phyloP scores from a whole-genome alignment of 2,888 invertebrate species.

The Noctua janthe region DNA sequence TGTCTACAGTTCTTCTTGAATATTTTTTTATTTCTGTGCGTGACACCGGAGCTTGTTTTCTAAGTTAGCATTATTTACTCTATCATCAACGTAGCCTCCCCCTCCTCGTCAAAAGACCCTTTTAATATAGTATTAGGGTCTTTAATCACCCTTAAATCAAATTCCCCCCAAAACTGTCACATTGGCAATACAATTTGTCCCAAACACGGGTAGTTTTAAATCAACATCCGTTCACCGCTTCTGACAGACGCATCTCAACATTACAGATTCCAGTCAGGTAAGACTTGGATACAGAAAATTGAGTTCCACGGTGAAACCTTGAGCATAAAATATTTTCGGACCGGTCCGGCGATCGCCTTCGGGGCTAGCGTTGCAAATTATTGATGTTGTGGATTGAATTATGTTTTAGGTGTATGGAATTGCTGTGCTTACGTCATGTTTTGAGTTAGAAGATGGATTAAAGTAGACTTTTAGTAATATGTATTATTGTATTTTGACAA shows the following conservation, averaged over 20 bases:
- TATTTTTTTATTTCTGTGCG: neutral
- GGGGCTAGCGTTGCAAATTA: slow-evolving; percentile 74
- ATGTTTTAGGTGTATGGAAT: slow-evolving; percentile 33
- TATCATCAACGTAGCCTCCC: neutral
- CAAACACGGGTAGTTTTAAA: slow-evolving; percentile 60
- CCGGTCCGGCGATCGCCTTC: slow-evolving; percentile 53
- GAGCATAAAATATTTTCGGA: slow-evolving; percentile 75
- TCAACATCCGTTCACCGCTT: slow-evolving; percentile 66
- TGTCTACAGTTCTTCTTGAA: neutral
- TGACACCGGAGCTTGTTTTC: too few relatives aligned
- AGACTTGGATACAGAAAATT: slow-evolving; percentile 83
- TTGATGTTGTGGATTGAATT: slow-evolving; percentile 63
- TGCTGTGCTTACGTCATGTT: slow-evolving; percentile 13
- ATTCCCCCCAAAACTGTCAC: neutral
- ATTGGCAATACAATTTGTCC: slow-evolving; percentile 55
- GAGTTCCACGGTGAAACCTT: slow-evolving; percentile 80
- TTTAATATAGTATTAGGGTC: neutral
- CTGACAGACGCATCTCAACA: slow-evolving; percentile 65
- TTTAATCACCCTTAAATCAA: neutral
- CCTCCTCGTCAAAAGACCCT: neutral
- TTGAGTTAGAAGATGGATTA: slow-evolving; percentile 14
- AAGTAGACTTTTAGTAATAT: neutral
- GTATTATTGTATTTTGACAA: too few relatives aligned
- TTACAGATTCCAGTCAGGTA: slow-evolving; percentile 78
- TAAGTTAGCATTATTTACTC: too few relatives aligned